Percentiles rank a stretch among this genome's conserved stretches.
These are phyloP conservation scores for Mormyrops attenuatus DNA, from an alignment of 2,797 vertebrate species.

Conservation along the genomic window DNA sequence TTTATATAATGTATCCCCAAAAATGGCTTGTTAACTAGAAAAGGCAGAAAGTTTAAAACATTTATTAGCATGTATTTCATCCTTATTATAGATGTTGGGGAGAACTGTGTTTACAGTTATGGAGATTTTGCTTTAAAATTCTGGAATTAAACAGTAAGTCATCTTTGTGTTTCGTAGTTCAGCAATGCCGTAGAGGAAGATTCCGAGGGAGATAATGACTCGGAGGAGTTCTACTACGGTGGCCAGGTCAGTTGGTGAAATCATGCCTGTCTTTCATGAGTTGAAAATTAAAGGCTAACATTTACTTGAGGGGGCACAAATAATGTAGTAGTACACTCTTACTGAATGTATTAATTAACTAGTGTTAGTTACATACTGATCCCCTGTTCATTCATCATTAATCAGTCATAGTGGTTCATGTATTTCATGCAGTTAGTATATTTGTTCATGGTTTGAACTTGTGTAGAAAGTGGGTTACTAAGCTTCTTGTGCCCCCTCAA, in stretches of 20 bases:
- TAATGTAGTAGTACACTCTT: neutral
- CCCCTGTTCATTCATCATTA: neutral
- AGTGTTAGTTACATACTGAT: neutral
- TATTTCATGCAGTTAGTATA: neutral
- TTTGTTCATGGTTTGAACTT: neutral
- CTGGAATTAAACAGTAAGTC: neutral
- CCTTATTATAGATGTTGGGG: neutral
- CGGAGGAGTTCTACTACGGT: constrained; percentile 85
- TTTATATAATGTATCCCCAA: neutral
- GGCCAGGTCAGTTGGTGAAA: constrained; percentile 67
- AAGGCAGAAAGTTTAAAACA: neutral
- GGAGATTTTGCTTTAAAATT: neutral
- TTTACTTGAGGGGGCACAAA: neutral
- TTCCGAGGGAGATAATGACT: constrained; percentile 85
- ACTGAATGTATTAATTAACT: neutral
- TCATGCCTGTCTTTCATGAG: neutral
- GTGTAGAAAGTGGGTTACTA: neutral
- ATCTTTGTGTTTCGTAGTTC: constrained; percentile 34
- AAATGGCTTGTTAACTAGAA: neutral
- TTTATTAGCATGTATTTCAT: neutral
- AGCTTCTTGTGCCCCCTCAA: neutral
- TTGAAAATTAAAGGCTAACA: neutral
- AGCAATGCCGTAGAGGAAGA: constrained; percentile 79
- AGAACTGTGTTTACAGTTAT: neutral
- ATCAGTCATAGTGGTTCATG: neutral